Evolutionary conservation across 2,888 invertebrate species (phyloP), one percentile per base, ranked within the genome.

Genomic region (Limnephilus marmoratus): DNA sequence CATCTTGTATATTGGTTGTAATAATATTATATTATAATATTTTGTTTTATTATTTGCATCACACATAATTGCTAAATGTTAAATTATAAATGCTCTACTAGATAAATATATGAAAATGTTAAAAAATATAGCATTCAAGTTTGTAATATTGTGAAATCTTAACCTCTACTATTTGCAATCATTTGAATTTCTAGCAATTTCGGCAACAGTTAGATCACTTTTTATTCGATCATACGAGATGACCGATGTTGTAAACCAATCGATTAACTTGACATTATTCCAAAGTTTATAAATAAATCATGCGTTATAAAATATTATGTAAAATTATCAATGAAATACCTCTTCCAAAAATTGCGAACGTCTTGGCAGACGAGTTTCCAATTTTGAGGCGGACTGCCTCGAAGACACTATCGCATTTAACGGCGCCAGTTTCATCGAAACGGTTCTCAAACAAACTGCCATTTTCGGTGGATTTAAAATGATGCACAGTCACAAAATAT

Each of bases 361-460:
- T 93, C 95, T 93, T 85, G 96, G 95, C 94, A 96, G 95, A 95
- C 96, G 96, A 94, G 96, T 95, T 94, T 96, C 95, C 94, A 96
- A 94, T 94, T 96, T 96, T 94, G 95, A 96, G 92, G 96, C 95
- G 95, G 96, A 96, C 94, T 95, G 96, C 95, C 96, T 96, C 45
- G 96, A 96, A 91, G 96, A 95, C 94, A 96, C 96, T 93, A 96
- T 96, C 93, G 96, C 96, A 94, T 96, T 96, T 94, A 96, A 95
- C 82, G 96, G 96, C 93, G 96, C 95, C 94, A 97, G 95, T 95
- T 96, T 96, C 94, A 95, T 96, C n/a, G 97, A 96, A 93, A 97
- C 94, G 83, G 96, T 95, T 94, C 97, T 96, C 94, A 97, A 95
- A 94, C 96, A 96, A 94, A 96, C 96, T 94, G 97, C 96, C 97